Percentiles rank a stretch among this genome's conserved stretches.
Evolutionary conservation across 2,888 invertebrate species (phyloP).

Genomic region (Elgonia sp.): DNA sequence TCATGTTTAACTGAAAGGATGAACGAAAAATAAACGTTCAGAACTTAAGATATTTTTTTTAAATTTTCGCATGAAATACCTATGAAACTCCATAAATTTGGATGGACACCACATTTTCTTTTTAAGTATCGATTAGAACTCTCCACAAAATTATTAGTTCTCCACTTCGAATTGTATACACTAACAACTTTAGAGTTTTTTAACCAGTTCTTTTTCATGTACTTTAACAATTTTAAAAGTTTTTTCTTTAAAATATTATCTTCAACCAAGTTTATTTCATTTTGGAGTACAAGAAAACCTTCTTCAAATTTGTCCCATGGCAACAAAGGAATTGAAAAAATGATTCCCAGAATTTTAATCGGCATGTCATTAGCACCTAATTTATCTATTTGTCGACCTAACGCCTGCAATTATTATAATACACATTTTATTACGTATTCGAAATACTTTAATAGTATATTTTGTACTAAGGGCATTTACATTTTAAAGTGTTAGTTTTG

Average conservation of each 20-base stretch:
- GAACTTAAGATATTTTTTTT: too few relatives aligned
- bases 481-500: too few relatives aligned
- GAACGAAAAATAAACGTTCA: too few relatives aligned
- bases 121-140: background rate
- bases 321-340: background rate
- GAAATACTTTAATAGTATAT: too few relatives aligned
- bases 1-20: too few relatives aligned
- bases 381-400: background rate
- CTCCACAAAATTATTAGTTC: constrained; percentile 21
- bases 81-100: constrained; percentile 8
- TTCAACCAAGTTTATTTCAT: background rate
- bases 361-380: background rate
- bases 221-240: background rate
- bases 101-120: constrained; percentile 10
- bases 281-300: background rate
- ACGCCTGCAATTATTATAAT: background rate
- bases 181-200: background rate
- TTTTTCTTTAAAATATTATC: background rate
- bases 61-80: too few relatives aligned
- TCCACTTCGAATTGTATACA: background rate
- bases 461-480: too few relatives aligned
- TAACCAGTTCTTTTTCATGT: background rate
- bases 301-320: constrained; percentile 13
- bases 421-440: too few relatives aligned
- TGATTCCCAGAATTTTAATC: background rate